Percentiles rank a stretch among this genome's conserved stretches.
These are phyloP conservation scores for Calliphora vomitoria DNA, from an alignment of 2,888 invertebrate genomes.

Conservation along the genomic window DNA sequence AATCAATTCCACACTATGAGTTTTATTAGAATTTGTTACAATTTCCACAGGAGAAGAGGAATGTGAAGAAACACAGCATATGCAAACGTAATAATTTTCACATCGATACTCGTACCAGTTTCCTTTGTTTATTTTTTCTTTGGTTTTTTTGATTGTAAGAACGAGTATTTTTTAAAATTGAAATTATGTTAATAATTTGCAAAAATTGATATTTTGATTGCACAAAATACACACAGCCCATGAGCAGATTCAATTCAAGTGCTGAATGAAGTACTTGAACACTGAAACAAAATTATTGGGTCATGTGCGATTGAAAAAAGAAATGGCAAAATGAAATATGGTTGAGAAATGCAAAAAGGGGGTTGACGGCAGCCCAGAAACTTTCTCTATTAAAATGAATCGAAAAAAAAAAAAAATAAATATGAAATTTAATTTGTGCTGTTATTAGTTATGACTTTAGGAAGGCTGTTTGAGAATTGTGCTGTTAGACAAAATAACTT, in stretches of 20 bases:
- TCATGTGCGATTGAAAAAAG: conserved; percentile 39
- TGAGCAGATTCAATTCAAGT: conserved; percentile 46
- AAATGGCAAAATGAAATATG: conserved; percentile 34
- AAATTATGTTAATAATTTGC: conserved; percentile 65
- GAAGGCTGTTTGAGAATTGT: not conserved
- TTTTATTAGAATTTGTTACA: conserved; percentile 26
- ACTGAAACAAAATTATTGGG: conserved; percentile 45
- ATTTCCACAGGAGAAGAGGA: conserved; percentile 5
- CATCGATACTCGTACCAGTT: conserved; percentile 20
- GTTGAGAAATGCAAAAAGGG: conserved; percentile 5
- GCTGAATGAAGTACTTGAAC: conserved; percentile 28
- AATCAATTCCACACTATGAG: conserved; percentile 60
- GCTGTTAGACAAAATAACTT: no score
- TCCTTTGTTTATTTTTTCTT: not conserved
- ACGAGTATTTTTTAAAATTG: conserved; percentile 37
- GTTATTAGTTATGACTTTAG: not conserved
- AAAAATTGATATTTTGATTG: conserved; percentile 63
- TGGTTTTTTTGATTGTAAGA: not conserved
- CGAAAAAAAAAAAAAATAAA: conserved; percentile 4
- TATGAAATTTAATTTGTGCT: conserved; percentile 33
- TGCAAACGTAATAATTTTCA: conserved; percentile 56
- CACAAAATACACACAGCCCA: conserved; percentile 36
- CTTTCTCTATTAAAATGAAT: conserved; percentile 39
- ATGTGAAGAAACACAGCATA: conserved; percentile 30
- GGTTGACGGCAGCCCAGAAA: conserved; percentile 22